Evolutionary conservation across 2,797 vertebrate genomes (phyloP).

Genomic region (Molossus molossus): DNA sequence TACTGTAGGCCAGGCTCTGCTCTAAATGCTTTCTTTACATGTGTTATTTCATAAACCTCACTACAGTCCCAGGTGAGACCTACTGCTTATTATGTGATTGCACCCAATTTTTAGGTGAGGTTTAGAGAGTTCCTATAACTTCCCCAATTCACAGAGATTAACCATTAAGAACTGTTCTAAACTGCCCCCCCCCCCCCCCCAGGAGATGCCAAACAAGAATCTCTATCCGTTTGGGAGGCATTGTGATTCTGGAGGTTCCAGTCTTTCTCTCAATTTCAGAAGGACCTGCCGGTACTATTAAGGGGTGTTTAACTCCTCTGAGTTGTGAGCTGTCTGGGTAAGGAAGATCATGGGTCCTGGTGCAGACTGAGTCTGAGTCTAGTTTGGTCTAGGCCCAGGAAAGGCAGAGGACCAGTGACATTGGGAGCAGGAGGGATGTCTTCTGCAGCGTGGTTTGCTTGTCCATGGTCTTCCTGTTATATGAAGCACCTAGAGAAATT

Average conservation of each 20-base stretch:
- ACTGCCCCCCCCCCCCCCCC: background rate
- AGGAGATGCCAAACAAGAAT: background rate
- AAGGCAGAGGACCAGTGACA: background rate
- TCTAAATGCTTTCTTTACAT: background rate
- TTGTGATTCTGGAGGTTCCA: background rate
- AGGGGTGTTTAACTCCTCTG: background rate
- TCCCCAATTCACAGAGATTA: background rate
- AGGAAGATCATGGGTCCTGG: background rate
- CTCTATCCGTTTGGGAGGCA: background rate
- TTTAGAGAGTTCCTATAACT: conserved; percentile 34
- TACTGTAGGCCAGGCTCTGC: background rate
- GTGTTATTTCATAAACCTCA: background rate
- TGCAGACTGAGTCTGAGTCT: background rate
- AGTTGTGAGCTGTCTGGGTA: background rate
- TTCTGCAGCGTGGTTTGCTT: background rate
- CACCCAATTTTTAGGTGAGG: background rate
- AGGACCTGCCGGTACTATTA: background rate
- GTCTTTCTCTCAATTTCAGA: background rate
- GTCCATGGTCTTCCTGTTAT: background rate
- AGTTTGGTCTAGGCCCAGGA: background rate
- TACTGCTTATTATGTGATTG: background rate
- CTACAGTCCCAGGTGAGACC: background rate
- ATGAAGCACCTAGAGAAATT: background rate
- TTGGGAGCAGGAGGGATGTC: background rate
- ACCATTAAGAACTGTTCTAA: background rate